These are phyloP conservation scores for Zaprionus capensis DNA, from an alignment of 1,140 invertebrate species.

Conservation along the genomic window DNA sequence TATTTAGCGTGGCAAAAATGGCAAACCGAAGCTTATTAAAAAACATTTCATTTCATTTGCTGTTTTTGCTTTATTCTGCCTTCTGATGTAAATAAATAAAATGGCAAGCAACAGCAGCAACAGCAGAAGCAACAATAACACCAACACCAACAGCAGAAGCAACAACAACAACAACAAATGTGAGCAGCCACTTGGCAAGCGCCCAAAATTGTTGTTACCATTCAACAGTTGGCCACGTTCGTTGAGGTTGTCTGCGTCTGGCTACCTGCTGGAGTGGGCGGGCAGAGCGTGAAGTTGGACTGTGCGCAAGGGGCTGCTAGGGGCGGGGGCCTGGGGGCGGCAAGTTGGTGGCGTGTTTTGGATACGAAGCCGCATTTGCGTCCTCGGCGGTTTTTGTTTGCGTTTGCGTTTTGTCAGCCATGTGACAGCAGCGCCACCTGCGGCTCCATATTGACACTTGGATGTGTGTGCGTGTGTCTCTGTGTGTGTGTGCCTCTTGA, in stretches of 20 bases:
- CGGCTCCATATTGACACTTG: conserved; percentile 75
- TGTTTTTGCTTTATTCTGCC: conserved; percentile 6
- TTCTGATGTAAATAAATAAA: conserved; percentile 64
- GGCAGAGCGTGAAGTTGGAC: not conserved
- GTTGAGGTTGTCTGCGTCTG: conserved; percentile 48
- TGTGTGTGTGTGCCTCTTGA: conserved; percentile 18
- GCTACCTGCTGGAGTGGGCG: not conserved
- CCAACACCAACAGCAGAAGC: not conserved
- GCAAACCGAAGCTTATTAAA: conserved; percentile 46
- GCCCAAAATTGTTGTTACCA: conserved; percentile 52
- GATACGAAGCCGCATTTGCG: conserved; percentile 63
- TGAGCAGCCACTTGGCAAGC: conserved; percentile 38
- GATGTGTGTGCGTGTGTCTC: not conserved
- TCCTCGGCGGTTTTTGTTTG: conserved; percentile 68
- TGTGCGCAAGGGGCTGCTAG: not conserved
- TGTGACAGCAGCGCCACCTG: conserved; percentile 73
- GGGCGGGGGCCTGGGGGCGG: not conserved
- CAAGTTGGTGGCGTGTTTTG: conserved; percentile 45
- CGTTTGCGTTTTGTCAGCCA: conserved; percentile 76
- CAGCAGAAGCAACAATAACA: not conserved
- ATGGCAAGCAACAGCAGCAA: conserved; percentile 20
- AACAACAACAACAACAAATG: conserved; percentile 9
- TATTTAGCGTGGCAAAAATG: conserved; percentile 14
- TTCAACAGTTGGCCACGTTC: conserved; percentile 73
- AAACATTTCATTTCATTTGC: conserved; percentile 50